phyloP scores from a whole-genome alignment of 2,888 invertebrate species.

The Thecophora atra region DNA sequence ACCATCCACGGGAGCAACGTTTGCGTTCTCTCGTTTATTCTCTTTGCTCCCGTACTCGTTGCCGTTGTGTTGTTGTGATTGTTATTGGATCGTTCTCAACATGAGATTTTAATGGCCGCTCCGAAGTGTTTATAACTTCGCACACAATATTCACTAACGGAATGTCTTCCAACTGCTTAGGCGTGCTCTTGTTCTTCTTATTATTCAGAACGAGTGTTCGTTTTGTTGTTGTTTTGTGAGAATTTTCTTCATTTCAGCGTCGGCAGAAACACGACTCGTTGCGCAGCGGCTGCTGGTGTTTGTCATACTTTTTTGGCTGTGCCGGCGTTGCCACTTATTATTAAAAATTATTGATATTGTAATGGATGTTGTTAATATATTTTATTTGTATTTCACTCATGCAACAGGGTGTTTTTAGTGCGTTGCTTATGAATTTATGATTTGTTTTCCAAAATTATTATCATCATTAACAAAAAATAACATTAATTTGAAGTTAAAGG shows the following conservation, averaged over 20 bases:
- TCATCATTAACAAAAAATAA: not conserved
- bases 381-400: not conserved
- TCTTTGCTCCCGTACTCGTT: slow-evolving; percentile 8
- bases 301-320: slow-evolving; percentile 8
- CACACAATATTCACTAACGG: slow-evolving; percentile 62
- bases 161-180: slow-evolving; percentile 50
- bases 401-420: not conserved
- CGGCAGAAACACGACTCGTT: not conserved
- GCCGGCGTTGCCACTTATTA: slow-evolving; percentile 25
- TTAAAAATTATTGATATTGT: slow-evolving; percentile 3
- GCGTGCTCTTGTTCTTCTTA: slow-evolving; percentile 32
- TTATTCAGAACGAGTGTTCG: slow-evolving; percentile 12
- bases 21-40: not conserved
- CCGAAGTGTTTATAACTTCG: slow-evolving; percentile 65
- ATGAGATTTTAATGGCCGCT: slow-evolving; percentile 65
- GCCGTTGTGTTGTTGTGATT: not conserved
- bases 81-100: slow-evolving; percentile 23
- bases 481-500: no score
- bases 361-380: not conserved
- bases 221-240: slow-evolving; percentile 18
- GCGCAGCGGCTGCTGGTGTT: slow-evolving; percentile 15
- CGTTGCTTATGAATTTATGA: not conserved
- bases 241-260: slow-evolving; percentile 15
- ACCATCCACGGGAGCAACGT: not conserved
- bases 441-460: not conserved